Evolutionary conservation across 2,888 invertebrate genomes (phyloP), one percentile per base, ranked within the genome.

Genomic region (Ecliptopera silaceata): DNA sequence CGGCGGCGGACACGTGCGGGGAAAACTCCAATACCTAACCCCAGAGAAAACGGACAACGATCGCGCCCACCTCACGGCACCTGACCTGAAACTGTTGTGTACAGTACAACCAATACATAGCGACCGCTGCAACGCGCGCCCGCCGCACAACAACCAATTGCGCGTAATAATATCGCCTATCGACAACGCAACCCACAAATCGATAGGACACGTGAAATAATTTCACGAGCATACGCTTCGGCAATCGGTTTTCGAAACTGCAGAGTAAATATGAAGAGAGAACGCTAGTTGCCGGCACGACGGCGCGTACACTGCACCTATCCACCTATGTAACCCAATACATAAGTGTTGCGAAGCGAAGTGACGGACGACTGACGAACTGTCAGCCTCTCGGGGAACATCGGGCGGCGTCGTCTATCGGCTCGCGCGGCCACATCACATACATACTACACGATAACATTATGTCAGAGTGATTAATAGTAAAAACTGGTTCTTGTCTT

Each of bases 361-460:
- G 78, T 86, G 88, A 86, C 75, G 83, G 83, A 80, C 85, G 82
- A 79, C 80, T 89, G 89, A 89, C 88, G 87, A 79, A 73, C 85
- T 89, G 88, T 89, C 88, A 88, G 66, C 69, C 76, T 74, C 63
- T 89, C 88, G 88, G 86, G 56, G 18, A 65, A 59, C 70, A 67
- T 82, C 88, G 88, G 72, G 59, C 32, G 54, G 53, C 50, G 41
- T 82, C 86, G 86, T 69, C 41, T 59, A 32, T 42, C 38, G 29
- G 44, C 42, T 71, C 64, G 44, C 44, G 42, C 29, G 41, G 41
- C 41, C 41, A 43, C 43, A 47, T 57, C 64, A 72, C 70, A 74
- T 74, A 74, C 72, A 26, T 34, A 65, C 71, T 71, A 72, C 75
- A 76, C 77, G 74, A 85, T 80, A 82, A 83, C 77, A 81, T 84